phyloP scores from a whole-genome alignment of 2,888 invertebrate genomes.

The Latrodectus elegans region DNA sequence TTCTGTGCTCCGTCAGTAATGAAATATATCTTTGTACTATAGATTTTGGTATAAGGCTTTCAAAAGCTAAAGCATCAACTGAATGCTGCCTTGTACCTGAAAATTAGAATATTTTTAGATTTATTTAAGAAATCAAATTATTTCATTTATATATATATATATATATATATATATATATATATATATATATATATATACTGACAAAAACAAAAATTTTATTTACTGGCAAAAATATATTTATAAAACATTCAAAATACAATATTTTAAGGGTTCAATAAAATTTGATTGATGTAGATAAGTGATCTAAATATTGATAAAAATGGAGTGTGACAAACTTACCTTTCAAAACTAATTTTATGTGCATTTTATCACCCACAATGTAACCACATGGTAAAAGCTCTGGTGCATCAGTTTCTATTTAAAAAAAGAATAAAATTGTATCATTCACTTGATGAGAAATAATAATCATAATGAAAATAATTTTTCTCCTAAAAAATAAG shows the following conservation, averaged over 20 bases:
- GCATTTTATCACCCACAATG: constrained; percentile 83
- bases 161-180: too few species aligned
- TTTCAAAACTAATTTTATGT: constrained; percentile 77
- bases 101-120: constrained; percentile 64
- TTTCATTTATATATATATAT: too few species aligned
- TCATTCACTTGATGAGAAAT: not conserved
- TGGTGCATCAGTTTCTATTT: constrained; percentile 79
- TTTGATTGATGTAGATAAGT: not conserved
- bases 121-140: not conserved
- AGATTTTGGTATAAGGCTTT: constrained; percentile 95
- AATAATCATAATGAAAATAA: too few species aligned
- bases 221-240: not conserved
- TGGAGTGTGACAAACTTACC: constrained; percentile 68
- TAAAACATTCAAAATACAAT: not conserved
- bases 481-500: too few species aligned
- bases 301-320: not conserved
- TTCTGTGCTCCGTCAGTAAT: constrained; percentile 91
- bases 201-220: too few species aligned
- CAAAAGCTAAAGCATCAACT: constrained; percentile 94
- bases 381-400: constrained; percentile 95
- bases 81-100: constrained; percentile 85
- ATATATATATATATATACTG: too few species aligned
- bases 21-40: constrained; percentile 94
- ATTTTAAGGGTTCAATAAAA: not conserved
- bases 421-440: not conserved